Base-by-base conservation (phyloP, 2,888 invertebrate species). In the Cryptocheilus praepositus region DNA sequence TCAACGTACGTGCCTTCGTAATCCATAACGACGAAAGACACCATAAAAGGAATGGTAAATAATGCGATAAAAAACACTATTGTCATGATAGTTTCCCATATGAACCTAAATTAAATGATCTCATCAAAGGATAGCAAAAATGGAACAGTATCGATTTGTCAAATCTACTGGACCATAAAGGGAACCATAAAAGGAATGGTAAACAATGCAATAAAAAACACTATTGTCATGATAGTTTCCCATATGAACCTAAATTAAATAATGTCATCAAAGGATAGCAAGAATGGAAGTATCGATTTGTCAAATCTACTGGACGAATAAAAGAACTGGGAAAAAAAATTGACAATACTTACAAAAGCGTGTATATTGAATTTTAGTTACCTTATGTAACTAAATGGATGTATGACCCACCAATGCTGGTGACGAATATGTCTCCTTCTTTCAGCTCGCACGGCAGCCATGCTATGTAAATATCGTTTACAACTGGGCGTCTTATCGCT, bases 41-140 rank as follows among this genome's bases (percentile, higher is more conserved):
- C 77, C 67, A 80, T 77, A 43, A 87, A 84, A 0, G 88, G 88
- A 18, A 88, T 85, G 3, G 85, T 78, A 1, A 85, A 25, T 57
- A 88, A 85, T 0, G 82, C 72, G n/a, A 84, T 52, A 8, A 77
- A 59, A 43, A 82, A 87, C 5, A 83, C 64, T n/a, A 80, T 15
- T 13, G 67, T 74, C 87, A 87, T 88, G 5, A 85, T 19, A 0
- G 67, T 68, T 69, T 87, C 86, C 87, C 87, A 88, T 0, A 72
- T 1, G 15, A 87, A 83, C 74, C 88, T 88, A 36, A 36, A 11
- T 7, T 2, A 11, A 1, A 36, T 36, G 1, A 11, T 36, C 11
- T 11, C 36, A 11, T 25, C 5, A 25, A 25, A n/a, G n/a, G n/a
- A n/a, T n/a, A n/a, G n/a, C n/a, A n/a, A n/a, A n/a, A n/a, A n/a